Conservation (phyloP, 2,797 vertebrate genomes). For the Hypotaenidia okinawae region DNA sequence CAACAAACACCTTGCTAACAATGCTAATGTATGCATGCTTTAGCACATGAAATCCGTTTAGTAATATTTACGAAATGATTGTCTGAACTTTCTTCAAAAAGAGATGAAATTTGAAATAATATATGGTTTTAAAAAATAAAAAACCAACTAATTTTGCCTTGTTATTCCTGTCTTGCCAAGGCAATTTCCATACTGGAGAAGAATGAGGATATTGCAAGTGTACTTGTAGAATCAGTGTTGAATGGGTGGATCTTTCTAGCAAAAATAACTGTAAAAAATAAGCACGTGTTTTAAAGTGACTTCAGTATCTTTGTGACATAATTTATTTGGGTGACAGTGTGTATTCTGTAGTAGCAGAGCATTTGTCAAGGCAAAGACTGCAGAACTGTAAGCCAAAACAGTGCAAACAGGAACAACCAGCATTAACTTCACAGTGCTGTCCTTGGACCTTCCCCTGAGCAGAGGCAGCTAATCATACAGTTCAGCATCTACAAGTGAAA, state of each 20-base stretch:
- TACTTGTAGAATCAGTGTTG: neutral
- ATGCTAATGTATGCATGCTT: neutral
- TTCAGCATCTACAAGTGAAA: neutral
- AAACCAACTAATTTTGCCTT: neutral
- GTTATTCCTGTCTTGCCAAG: neutral
- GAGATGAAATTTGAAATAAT: neutral
- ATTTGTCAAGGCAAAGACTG: neutral
- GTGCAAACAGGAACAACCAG: neutral
- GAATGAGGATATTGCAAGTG: neutral
- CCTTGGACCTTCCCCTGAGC: neutral
- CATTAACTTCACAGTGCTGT: neutral
- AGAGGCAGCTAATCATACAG: neutral
- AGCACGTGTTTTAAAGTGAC: neutral
- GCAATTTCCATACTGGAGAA: neutral
- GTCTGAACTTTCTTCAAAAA: neutral
- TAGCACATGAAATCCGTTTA: neutral
- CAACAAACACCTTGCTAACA: neutral
- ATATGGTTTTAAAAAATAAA: neutral
- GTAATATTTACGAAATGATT: neutral
- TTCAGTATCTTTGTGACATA: neutral
- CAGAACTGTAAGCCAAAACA: neutral
- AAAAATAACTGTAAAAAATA: neutral
- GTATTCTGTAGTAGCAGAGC: neutral
- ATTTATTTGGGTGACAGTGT: neutral
- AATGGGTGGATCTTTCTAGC: neutral